phyloP scores from a whole-genome alignment of 1,140 invertebrate species.

The Ips nitidus region DNA sequence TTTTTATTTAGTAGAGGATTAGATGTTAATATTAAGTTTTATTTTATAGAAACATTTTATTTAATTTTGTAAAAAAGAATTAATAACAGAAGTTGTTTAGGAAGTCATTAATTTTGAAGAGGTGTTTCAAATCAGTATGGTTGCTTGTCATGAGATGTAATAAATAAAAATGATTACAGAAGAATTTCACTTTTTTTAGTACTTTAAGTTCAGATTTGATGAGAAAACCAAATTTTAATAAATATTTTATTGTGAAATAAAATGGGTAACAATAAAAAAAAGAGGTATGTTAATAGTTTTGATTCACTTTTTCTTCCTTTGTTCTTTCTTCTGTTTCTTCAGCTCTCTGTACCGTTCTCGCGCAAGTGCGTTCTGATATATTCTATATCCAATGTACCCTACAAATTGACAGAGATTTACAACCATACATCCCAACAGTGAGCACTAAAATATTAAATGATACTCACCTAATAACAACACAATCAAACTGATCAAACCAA shows the following conservation, averaged over 20 bases:
- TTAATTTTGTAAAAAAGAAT: too few species aligned
- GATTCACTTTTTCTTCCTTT: slow-evolving; percentile 60
- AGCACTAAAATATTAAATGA: background rate
- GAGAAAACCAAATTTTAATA: background rate
- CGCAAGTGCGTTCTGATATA: slow-evolving; percentile 74
- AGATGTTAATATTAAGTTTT: too few species aligned
- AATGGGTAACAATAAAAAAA: background rate
- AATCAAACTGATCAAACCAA: slow-evolving; percentile 8
- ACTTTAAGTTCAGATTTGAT: background rate
- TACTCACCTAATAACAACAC: slow-evolving; percentile 10
- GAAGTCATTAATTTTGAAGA: too few species aligned
- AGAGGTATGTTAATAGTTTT: background rate
- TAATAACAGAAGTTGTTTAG: too few species aligned
- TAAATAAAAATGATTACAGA: background rate
- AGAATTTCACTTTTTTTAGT: background rate
- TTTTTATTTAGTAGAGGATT: too few species aligned
- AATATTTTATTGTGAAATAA: background rate
- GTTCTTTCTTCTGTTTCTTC: slow-evolving; percentile 67
- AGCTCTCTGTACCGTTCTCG: slow-evolving; percentile 71
- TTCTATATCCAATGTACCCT: slow-evolving; percentile 83
- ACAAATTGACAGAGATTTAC: slow-evolving; percentile 50
- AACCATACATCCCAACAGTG: background rate
- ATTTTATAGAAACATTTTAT: too few species aligned
- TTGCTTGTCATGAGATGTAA: background rate
- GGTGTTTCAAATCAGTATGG: background rate